These are phyloP conservation scores for Protobothrops flavoviridis DNA, from an alignment of 2,113 vertebrate genomes.

Conservation along the genomic window DNA sequence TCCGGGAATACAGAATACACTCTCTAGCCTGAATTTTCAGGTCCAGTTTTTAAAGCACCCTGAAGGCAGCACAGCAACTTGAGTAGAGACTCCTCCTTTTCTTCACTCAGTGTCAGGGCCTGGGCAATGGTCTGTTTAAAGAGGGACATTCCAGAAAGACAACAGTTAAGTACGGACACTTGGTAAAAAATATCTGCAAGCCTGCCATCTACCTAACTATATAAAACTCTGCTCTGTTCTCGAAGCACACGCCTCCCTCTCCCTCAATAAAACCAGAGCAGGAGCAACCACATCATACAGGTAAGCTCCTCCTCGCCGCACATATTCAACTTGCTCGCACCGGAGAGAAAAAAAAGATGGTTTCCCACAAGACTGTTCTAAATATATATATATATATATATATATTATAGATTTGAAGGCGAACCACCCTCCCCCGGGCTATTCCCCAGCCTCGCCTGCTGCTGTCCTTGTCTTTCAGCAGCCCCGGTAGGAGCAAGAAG, in stretches of 20 bases:
- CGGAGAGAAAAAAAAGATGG: not conserved
- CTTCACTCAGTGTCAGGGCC: conserved; percentile 25
- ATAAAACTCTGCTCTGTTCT: not conserved
- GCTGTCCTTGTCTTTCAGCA: not conserved
- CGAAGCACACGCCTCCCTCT: not conserved
- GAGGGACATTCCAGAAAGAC: conserved; percentile 34
- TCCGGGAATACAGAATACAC: not conserved
- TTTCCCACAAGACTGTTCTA: not conserved
- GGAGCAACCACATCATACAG: not conserved
- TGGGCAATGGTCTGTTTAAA: not conserved
- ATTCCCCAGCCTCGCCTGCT: not conserved
- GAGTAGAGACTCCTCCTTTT: conserved; percentile 36
- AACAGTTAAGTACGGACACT: no score
- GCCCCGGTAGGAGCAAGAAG: not conserved
- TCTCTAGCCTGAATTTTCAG: not conserved
- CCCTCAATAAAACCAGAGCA: not conserved
- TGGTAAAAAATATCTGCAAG: not conserved
- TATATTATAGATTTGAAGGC: not conserved
- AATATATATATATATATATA: no score
- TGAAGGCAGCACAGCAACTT: not conserved
- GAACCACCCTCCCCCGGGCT: not conserved
- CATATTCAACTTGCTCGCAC: not conserved
- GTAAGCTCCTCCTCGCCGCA: conserved; percentile 7
- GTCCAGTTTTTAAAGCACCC: conserved; percentile 26
- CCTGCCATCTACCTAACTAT: not conserved